Evolutionary conservation across 2,888 invertebrate genomes (phyloP), one percentile per base, ranked within the genome.

Genomic region (Microplitis deprimator): DNA sequence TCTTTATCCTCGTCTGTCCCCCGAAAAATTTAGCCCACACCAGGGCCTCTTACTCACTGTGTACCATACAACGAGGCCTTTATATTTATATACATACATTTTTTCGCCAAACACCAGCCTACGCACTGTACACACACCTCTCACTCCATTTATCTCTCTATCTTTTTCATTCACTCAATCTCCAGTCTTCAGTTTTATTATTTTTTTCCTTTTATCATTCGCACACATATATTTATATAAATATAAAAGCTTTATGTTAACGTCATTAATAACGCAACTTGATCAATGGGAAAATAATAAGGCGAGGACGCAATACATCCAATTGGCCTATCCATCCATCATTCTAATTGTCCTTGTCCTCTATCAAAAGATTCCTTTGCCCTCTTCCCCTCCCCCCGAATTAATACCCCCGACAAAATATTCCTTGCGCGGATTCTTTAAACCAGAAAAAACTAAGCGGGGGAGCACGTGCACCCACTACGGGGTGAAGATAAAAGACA

Each of bases 231-330:
- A 50, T 50, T 13, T 10, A 50, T 50, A 50, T 50, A 50, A 50
- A 50, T 50, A 50, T 50, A 50, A 50, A 50, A 50, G 50, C 60
- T 60, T 72, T 76, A 73, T 72, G 69, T 64, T 62, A 77, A 40
- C 73, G 68, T 77, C 73, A 77, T 77, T 77, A 73, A 77, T 73
- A 77, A 77, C 68, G 39, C 73, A 38, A 62, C 20, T 73, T 77
- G 77, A 77, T 77, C 76, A 76, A 73, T 76, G 76, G 20, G 62
- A 76, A 76, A 73, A 76, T 76, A 76, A 76, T 73, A 68, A 68
- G 61, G 62, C 76, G 72, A 76, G 72, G 76, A 76, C 73, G 68
- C 62, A 73, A 68, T 72, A 65, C 65, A 59, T 40, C 39, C 72
- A 68, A 76, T 76, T 72, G 39, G 17, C 62, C 71, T 71, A 71